Base-by-base conservation (phyloP, 2,888 invertebrate species). In the Zele albiditarsus region DNA sequence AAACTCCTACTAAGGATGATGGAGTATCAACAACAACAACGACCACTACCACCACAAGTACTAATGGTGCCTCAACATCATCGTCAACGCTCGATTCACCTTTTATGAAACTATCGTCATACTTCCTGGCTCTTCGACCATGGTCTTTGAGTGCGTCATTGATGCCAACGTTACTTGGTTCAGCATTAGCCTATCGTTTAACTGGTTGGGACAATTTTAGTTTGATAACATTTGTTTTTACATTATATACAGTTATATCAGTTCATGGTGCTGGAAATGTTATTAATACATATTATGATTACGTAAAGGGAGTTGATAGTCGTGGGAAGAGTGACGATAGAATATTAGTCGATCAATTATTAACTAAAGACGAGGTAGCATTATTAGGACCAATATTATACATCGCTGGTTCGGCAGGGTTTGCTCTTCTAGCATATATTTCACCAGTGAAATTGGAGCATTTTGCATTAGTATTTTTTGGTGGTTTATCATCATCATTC, bases 231-330 rank as follows among this genome's bases (percentile, higher is more conserved):
- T 92, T 97, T 80, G 84, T 97, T 62, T 91, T 97, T 16, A 97
- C 97, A 2, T 91, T 96, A 68, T 93, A 96, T 82, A 97, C 97
- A 3, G 95, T 97, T 27, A 92, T 97, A 76, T 96, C 95, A 0
- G 98, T 98, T 3, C 98, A 98, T 88, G 97, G 97, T 77, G 98
- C 98, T 77, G 98, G 98, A 71, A 98, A 98, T 90, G 94, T 98
- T 57, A 98, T 98, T 28, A 98, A 98, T 89, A 98, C 98, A 0
- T 98, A 98, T 89, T 98, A 95, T 88, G 98, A 98, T 90, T 98
- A 95, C 87, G 94, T 96, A 42, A 96, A 96, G 90, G 98, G 96
- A 65, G 97, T 98, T 74, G 98, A 98, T 89, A 96, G 95, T 87
- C 92, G 95, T 78, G 75, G 80, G 5, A 97, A 96, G 90, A 96